Evolutionary conservation across 2,888 invertebrate genomes (phyloP), one percentile per base, ranked within the genome.

Genomic region (Enoplolaimus lenunculus): DNA sequence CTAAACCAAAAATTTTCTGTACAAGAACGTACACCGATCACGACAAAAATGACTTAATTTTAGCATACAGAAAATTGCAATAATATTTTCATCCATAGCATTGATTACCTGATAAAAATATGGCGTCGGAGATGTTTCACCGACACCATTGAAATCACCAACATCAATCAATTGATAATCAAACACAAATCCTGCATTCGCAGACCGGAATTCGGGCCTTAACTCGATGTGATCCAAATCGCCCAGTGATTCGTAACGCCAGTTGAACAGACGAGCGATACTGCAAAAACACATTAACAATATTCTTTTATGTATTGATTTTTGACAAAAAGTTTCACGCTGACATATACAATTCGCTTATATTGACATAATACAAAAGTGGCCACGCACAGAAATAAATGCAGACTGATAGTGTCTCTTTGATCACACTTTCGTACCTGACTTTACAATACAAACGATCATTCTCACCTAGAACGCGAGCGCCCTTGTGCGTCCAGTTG

Each of bases 21-120:
- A n/a, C n/a, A n/a, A n/a, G n/a, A n/a, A n/a, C n/a, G n/a, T n/a
- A n/a, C n/a, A n/a, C n/a, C n/a, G n/a, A n/a, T n/a, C n/a, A n/a
- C n/a, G n/a, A n/a, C n/a, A n/a, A n/a, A n/a, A n/a, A n/a, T n/a
- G n/a, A n/a, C n/a, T n/a, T n/a, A n/a, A n/a, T n/a, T n/a, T n/a
- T n/a, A n/a, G n/a, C n/a, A n/a, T n/a, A n/a, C n/a, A n/a, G n/a
- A n/a, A n/a, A n/a, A n/a, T n/a, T n/a, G n/a, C n/a, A n/a, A n/a
- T n/a, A n/a, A n/a, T n/a, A n/a, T n/a, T n/a, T n/a, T n/a, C n/a
- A n/a, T n/a, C n/a, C n/a, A n/a, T n/a, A n/a, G n/a, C n/a, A n/a
- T n/a, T n/a, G n/a, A n/a, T n/a, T 72, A 90, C 91, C 87, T 95
- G 98, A 82, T 95, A 98, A 82, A 98, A 99, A 82, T 92, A 95